Evolutionary conservation across 35 echinoderm and acorn worm species (phyloP).

Genomic region (Apostichopus japonicus): DNA sequence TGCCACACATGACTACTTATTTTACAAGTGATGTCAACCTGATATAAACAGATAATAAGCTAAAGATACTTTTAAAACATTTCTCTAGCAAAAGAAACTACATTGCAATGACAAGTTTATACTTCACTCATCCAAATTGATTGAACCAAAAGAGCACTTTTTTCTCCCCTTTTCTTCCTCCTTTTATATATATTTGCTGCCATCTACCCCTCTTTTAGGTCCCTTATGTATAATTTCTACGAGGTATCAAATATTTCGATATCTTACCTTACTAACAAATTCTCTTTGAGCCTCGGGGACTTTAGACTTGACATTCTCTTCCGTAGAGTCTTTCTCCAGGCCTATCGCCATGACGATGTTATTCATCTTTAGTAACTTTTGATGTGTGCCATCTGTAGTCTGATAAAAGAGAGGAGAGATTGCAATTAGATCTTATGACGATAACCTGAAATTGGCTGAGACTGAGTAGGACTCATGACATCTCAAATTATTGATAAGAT

Average conservation of each 20-base stretch:
- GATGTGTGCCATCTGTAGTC: constrained; percentile 80
- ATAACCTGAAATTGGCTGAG: too few relatives aligned
- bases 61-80: too few relatives aligned
- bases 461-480: too few relatives aligned
- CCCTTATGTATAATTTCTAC: neutral
- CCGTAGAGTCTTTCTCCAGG: constrained; percentile 76
- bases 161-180: too few relatives aligned
- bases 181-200: neutral
- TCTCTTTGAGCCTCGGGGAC: constrained; percentile 67
- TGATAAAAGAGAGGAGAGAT: constrained; percentile 32
- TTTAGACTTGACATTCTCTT: constrained; percentile 55
- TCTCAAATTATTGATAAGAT: too few relatives aligned
- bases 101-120: too few relatives aligned
- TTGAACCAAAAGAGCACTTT: too few relatives aligned
- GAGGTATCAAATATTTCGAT: neutral
- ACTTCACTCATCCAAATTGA: too few relatives aligned
- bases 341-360: constrained; percentile 69
- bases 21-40: too few relatives aligned
- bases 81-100: too few relatives aligned
- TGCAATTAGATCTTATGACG: neutral
- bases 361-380: constrained; percentile 64
- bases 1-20: too few relatives aligned
- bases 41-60: too few relatives aligned
- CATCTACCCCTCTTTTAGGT: neutral
- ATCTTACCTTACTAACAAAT: constrained; percentile 60